phyloP scores from a whole-genome alignment of 2,888 invertebrate species.

The Meandrusa payeni region DNA sequence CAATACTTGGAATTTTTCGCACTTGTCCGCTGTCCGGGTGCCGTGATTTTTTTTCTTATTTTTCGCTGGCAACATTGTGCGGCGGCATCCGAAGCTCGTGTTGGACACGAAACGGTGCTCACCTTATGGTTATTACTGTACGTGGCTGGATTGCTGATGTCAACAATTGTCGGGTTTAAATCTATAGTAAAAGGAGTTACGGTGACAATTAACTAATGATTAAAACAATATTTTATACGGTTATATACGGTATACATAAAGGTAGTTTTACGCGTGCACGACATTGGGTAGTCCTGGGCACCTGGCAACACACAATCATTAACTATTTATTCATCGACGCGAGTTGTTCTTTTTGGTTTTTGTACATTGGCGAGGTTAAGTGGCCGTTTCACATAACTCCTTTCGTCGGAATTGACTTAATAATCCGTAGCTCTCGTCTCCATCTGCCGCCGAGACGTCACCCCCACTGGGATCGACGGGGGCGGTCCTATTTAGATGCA shows the following conservation, averaged over 20 bases:
- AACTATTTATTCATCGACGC: conserved; percentile 1
- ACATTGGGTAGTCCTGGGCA: no score
- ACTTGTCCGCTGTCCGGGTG: conserved; percentile 12
- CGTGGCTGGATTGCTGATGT: conserved; percentile 28
- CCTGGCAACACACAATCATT: no score
- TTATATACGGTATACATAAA: no score
- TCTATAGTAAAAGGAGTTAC: not conserved
- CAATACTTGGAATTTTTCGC: conserved; percentile 21
- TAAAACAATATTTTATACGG: no score
- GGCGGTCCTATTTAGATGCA: conserved; percentile 54
- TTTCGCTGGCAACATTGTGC: conserved; percentile 33
- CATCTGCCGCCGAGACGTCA: conserved; percentile 35
- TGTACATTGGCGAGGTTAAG: conserved; percentile 8
- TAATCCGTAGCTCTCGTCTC: conserved; percentile 24
- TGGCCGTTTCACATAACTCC: conserved; percentile 22
- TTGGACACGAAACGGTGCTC: conserved; percentile 34
- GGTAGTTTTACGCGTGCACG: no score
- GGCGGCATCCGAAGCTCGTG: conserved; percentile 17
- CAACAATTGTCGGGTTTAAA: not conserved
- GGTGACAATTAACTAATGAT: no score
- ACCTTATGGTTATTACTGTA: conserved; percentile 35
- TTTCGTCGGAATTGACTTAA: conserved; percentile 29
- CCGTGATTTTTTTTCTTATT: conserved; percentile 6
- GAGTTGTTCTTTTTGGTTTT: not conserved
- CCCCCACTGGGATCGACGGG: conserved; percentile 49